Conservation (phyloP, 2,797 vertebrate species). For the Cirrhinus mrigala region DNA sequence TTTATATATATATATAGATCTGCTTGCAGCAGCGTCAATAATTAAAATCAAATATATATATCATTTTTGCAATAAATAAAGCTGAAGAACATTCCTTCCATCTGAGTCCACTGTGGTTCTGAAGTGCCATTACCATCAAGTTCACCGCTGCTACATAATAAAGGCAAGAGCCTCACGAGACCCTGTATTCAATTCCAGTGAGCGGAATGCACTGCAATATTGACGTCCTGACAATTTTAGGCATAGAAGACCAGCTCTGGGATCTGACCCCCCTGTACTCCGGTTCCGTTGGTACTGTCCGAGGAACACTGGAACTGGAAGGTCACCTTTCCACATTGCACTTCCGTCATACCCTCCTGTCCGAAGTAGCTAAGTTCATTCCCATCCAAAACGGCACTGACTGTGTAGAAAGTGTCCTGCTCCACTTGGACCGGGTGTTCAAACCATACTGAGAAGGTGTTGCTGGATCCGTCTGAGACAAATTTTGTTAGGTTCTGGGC, state of each 20-base stretch:
- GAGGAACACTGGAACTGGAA: constrained; percentile 93
- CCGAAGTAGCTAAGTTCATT: constrained; percentile 92
- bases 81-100: constrained; percentile 83
- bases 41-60: constrained; percentile 75
- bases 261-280: constrained; percentile 91
- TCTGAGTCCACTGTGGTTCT: constrained; percentile 72
- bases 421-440: constrained; percentile 91
- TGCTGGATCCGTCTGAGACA: constrained; percentile 87
- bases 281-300: constrained; percentile 90
- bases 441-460: constrained; percentile 89
- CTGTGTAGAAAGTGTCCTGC: constrained; percentile 90
- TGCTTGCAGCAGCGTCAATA: constrained; percentile 73
- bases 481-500: constrained; percentile 89
- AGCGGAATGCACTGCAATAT: constrained; percentile 67
- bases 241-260: constrained; percentile 92
- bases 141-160: constrained; percentile 69
- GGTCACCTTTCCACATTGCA: constrained; percentile 89
- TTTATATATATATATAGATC: constrained; percentile 58
- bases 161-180: constrained; percentile 61
- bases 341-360: constrained; percentile 92
- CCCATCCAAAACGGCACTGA: constrained; percentile 87
- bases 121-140: constrained; percentile 63
- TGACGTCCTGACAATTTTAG: constrained; percentile 68
- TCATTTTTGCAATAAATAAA: constrained; percentile 83
- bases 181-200: constrained; percentile 60